phyloP scores from a whole-genome alignment of 2,113 vertebrate species.

The Australoheros scitulus region DNA sequence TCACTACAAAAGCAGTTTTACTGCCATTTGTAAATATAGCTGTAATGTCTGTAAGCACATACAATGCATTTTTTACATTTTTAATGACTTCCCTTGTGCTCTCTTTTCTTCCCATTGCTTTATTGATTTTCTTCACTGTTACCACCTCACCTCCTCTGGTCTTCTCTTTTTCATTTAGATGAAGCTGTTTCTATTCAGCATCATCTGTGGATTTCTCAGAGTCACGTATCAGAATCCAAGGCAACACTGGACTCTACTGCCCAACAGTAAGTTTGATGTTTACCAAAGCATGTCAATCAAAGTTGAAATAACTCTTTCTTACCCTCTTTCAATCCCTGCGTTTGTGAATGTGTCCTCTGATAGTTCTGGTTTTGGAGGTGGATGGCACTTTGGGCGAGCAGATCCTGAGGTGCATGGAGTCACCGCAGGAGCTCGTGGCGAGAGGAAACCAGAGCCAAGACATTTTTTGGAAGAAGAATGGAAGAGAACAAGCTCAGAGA shows the following conservation, averaged over 20 bases:
- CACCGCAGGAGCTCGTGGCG: not conserved
- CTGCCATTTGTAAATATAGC: not conserved
- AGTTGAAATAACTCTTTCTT: not conserved
- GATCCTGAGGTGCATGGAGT: conserved; percentile 54
- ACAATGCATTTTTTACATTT: not conserved
- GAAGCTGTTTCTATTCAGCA: conserved; percentile 23
- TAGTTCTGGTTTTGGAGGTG: conserved; percentile 71
- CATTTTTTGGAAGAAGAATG: conserved; percentile 67
- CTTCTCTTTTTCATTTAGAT: conserved; percentile 52
- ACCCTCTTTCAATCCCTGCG: not conserved
- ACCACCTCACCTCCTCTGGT: not conserved
- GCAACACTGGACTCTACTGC: conserved; percentile 55
- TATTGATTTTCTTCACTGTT: not conserved
- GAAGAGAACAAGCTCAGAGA: conserved; percentile 9
- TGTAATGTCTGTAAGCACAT: not conserved
- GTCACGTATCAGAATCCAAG: conserved; percentile 28
- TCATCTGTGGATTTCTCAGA: conserved; percentile 30
- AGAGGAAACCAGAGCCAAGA: conserved; percentile 1
- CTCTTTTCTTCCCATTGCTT: not conserved
- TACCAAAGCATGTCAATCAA: not conserved
- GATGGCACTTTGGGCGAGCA: conserved; percentile 31
- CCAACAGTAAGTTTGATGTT: conserved; percentile 51
- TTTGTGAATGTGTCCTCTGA: not conserved
- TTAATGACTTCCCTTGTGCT: not conserved
- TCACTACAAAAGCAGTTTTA: not conserved